These are phyloP conservation scores for Theonella swinhoei DNA, from an alignment of 37 sponge, comb jelly and placozoan species.

Conservation along the genomic window DNA sequence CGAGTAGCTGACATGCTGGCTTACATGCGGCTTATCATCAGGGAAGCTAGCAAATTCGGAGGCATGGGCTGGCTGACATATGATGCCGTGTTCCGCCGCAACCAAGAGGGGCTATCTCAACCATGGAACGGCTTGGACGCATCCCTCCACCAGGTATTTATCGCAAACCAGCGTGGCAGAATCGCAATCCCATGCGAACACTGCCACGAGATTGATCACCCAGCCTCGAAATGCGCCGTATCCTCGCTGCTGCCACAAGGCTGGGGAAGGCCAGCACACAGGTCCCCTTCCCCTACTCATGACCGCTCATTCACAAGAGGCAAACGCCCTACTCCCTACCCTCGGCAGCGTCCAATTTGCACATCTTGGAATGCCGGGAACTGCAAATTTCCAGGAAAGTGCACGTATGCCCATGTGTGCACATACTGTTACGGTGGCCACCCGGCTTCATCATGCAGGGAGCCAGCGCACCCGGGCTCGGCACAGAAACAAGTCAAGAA, in stretches of 20 bases:
- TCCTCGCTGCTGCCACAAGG: neutral
- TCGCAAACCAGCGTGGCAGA: neutral
- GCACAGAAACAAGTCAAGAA: too few species aligned
- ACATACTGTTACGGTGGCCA: too few species aligned
- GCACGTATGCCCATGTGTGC: neutral
- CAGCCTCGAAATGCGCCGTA: neutral
- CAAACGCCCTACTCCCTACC: neutral
- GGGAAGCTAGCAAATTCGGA: constrained; percentile 4
- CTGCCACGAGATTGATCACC: constrained; percentile 5
- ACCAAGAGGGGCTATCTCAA: neutral
- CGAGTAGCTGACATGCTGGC: constrained; percentile 5
- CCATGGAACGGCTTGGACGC: constrained; percentile 3
- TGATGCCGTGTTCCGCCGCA: constrained; percentile 7
- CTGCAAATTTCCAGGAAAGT: neutral
- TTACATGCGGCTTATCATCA: constrained; percentile 1
- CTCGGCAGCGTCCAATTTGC: neutral
- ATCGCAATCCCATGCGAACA: neutral
- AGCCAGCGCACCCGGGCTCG: too few species aligned
- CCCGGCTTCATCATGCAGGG: too few species aligned
- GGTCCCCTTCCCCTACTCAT: neutral
- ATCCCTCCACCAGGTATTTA: neutral
- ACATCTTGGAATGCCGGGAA: neutral
- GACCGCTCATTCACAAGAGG: neutral
- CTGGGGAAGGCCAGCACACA: neutral
- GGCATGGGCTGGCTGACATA: constrained; percentile 8